Conservation (phyloP, 2,797 vertebrate genomes). For the Hoplostethus mediterraneus region DNA sequence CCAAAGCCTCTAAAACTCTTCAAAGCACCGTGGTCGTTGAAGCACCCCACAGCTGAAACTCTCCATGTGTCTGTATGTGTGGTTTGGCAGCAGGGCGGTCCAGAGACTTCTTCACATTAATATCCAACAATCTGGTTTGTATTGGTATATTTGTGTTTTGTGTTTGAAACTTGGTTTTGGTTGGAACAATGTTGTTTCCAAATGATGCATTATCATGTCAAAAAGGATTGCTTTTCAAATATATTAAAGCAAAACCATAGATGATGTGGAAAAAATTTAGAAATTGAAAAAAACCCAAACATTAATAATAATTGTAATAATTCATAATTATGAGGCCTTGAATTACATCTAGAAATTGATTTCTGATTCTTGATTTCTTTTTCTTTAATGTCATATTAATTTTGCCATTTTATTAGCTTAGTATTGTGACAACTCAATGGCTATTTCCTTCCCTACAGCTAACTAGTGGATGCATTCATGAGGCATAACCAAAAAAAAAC, state of each 20-base stretch:
- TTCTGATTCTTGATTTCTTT: background rate
- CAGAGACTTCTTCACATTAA: too few relatives aligned
- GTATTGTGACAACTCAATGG: slow-evolving; percentile 8
- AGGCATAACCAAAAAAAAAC: slow-evolving; percentile 53
- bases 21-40: too few relatives aligned
- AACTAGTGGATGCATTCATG: slow-evolving; percentile 53
- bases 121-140: too few relatives aligned
- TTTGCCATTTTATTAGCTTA: background rate
- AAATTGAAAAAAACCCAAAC: background rate
- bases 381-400: background rate
- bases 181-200: too few relatives aligned
- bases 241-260: background rate
- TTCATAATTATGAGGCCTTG: background rate
- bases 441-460: slow-evolving; percentile 45
- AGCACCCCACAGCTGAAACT: too few relatives aligned
- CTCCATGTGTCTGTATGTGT: too few relatives aligned
- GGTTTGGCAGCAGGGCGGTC: too few relatives aligned
- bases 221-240: background rate
- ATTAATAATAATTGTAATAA: too few relatives aligned
- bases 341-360: background rate
- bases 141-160: too few relatives aligned
- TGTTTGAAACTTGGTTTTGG: too few relatives aligned
- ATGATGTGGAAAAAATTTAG: background rate
- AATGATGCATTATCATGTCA: too few relatives aligned
- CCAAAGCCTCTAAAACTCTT: too few relatives aligned